These are phyloP conservation scores for Synodontis membranacea DNA, from an alignment of 2,113 vertebrate genomes.

Conservation along the genomic window DNA sequence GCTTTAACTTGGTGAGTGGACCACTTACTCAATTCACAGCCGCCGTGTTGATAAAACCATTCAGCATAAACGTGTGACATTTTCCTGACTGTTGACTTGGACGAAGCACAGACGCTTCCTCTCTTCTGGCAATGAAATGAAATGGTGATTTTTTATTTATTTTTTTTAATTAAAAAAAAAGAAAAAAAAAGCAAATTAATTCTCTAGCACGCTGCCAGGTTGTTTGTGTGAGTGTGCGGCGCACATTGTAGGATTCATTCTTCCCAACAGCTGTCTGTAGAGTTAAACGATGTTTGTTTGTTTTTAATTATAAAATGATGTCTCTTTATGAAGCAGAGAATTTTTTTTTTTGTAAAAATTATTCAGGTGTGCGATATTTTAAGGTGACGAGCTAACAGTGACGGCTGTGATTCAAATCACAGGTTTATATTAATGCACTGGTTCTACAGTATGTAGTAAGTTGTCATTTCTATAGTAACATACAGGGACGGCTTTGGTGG, in stretches of 20 bases:
- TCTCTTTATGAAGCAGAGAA: not conserved
- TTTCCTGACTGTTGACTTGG: constrained; percentile 37
- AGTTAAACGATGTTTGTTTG: not conserved
- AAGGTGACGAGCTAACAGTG: not conserved
- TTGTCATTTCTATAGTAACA: not conserved
- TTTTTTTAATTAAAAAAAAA: not conserved
- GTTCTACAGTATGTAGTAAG: not conserved
- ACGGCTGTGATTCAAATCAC: not conserved
- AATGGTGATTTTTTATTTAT: constrained; percentile 10
- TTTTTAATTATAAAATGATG: not conserved
- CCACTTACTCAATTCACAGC: constrained; percentile 14
- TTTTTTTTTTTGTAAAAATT: not conserved
- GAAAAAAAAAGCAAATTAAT: constrained; percentile 49
- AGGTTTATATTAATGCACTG: not conserved
- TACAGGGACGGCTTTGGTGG: not conserved
- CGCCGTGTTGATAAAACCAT: constrained; percentile 11
- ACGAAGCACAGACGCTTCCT: constrained; percentile 22
- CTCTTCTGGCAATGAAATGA: constrained; percentile 36
- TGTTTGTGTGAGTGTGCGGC: not conserved
- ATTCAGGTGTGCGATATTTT: not conserved
- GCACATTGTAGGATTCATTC: constrained; percentile 38
- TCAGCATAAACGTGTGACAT: constrained; percentile 31
- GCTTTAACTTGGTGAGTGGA: constrained; percentile 84
- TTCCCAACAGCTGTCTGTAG: constrained; percentile 3
- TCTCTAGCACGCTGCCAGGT: constrained; percentile 32